Evolutionary conservation across 37 sponge, comb jelly and placozoan genomes (phyloP).

Genomic region (Hexactinellida sp.): DNA sequence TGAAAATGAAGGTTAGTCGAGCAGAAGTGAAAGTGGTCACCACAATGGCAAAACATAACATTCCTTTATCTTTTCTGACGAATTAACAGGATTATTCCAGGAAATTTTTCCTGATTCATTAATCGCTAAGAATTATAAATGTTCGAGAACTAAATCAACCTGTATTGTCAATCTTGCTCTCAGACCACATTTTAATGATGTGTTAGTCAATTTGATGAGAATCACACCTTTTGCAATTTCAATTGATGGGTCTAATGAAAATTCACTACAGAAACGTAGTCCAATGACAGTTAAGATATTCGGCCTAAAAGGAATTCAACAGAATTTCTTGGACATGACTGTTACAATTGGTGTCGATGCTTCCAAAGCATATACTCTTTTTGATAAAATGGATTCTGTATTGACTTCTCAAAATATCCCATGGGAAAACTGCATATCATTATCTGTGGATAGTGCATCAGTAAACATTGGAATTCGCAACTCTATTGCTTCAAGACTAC

Average conservation of each 20-base stretch:
- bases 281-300: neutral
- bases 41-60: neutral
- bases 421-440: neutral
- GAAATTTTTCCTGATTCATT: neutral
- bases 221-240: neutral
- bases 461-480: neutral
- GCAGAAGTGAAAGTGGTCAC: neutral
- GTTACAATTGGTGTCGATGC: neutral
- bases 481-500: neutral
- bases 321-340: neutral
- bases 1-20: neutral
- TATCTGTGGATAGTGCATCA: neutral
- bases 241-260: neutral
- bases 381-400: neutral
- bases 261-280: neutral
- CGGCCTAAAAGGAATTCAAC: neutral
- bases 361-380: neutral
- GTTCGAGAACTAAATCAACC: neutral
- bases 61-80: neutral
- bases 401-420: neutral
- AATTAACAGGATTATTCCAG: neutral
- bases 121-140: neutral
- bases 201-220: neutral
- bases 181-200: neutral
- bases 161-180: neutral